phyloP scores from a whole-genome alignment of 2,113 vertebrate genomes.

The human region DNA sequence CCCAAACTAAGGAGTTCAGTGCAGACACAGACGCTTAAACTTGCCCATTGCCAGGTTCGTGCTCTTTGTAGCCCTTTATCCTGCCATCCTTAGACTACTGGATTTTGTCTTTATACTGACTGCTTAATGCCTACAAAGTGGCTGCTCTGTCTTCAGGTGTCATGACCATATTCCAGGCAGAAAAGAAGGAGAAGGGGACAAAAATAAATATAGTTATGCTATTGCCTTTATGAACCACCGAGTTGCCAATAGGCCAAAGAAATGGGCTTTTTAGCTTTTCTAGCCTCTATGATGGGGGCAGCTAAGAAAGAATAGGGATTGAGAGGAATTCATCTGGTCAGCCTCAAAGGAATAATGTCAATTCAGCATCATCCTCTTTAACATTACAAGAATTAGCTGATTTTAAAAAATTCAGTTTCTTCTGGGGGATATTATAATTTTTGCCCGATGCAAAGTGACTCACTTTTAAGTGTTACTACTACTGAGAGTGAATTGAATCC shows the following conservation, averaged over 20 bases:
- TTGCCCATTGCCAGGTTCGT: background rate
- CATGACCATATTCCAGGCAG: background rate
- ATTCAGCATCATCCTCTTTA: background rate
- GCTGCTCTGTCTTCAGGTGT: background rate
- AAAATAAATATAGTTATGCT: background rate
- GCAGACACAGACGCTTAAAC: background rate
- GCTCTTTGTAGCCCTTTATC: background rate
- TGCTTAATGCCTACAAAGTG: background rate
- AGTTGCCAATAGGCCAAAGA: background rate
- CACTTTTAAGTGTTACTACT: background rate
- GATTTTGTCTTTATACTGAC: background rate
- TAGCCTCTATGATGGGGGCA: background rate
- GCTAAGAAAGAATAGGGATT: background rate
- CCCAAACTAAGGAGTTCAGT: background rate
- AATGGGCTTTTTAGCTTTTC: background rate
- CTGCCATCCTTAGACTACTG: background rate
- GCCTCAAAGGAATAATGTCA: background rate
- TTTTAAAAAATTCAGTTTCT: background rate
- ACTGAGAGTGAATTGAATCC: background rate
- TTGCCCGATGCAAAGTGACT: background rate
- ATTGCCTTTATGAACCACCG: background rate
- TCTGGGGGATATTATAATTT: background rate
- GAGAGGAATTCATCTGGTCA: background rate
- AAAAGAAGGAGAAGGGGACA: background rate
- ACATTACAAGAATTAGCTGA: background rate